These are phyloP conservation scores for Apogon hyalosoma DNA, from an alignment of 2,797 vertebrate genomes.

Conservation along the genomic window DNA sequence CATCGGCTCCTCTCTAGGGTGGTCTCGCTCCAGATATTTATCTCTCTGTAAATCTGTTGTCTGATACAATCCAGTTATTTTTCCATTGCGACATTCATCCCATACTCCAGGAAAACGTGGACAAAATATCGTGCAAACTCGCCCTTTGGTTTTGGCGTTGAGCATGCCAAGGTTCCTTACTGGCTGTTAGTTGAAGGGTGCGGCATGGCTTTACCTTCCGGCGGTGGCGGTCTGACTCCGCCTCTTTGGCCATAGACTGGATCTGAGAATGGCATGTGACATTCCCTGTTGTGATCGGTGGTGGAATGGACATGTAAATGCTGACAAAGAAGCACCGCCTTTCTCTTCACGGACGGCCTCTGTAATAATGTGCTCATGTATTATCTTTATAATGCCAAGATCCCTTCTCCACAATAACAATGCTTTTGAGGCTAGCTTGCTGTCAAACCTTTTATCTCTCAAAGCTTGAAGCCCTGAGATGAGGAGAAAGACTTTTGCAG, in stretches of 20 bases:
- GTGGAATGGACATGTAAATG: slow-evolving; percentile 47
- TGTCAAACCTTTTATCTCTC: slow-evolving; percentile 60
- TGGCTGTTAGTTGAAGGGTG: slow-evolving; percentile 62
- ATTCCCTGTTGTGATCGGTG: slow-evolving; percentile 42
- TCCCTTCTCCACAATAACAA: slow-evolving; percentile 65
- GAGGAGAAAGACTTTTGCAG: slow-evolving; percentile 54
- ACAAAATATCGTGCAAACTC: slow-evolving; percentile 41
- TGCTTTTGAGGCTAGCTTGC: slow-evolving; percentile 64
- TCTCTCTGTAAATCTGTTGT: slow-evolving; percentile 59
- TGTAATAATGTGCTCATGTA: slow-evolving; percentile 73
- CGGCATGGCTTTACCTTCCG: slow-evolving; percentile 67
- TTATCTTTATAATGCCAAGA: slow-evolving; percentile 76
- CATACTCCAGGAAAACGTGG: slow-evolving; percentile 46
- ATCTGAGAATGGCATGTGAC: slow-evolving; percentile 54
- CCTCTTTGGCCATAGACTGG: slow-evolving; percentile 57
- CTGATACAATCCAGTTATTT: slow-evolving; percentile 44
- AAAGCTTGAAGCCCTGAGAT: slow-evolving; percentile 54
- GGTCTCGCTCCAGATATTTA: slow-evolving; percentile 55
- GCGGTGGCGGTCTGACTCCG: slow-evolving; percentile 47
- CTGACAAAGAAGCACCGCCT: slow-evolving; percentile 41
- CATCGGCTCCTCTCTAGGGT: slow-evolving; percentile 35
- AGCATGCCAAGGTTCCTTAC: slow-evolving; percentile 61
- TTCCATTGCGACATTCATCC: slow-evolving; percentile 46
- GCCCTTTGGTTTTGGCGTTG: slow-evolving; percentile 52
- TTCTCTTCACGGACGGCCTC: slow-evolving; percentile 61